These are phyloP conservation scores for Drosophila subobscura DNA, from an alignment of 1,140 invertebrate genomes.

Conservation along the genomic window DNA sequence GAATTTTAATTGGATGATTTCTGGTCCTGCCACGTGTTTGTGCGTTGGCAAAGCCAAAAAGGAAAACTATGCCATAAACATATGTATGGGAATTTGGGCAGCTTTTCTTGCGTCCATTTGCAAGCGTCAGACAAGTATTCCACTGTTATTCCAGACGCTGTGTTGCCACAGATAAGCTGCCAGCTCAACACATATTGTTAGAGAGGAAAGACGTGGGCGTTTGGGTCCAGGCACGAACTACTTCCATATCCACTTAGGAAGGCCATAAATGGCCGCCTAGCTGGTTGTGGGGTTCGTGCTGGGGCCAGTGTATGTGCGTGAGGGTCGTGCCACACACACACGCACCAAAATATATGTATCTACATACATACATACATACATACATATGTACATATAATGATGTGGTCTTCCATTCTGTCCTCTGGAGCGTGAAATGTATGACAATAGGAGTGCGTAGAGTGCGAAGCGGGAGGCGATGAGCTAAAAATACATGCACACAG, in stretches of 20 bases:
- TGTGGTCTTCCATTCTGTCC: conserved; percentile 65
- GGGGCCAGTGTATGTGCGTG: not conserved
- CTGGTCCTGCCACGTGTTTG: conserved; percentile 64
- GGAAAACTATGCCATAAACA: conserved; percentile 48
- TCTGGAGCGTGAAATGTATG: conserved; percentile 78
- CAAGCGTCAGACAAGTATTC: conserved; percentile 61
- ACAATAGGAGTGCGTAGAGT: conserved; percentile 55
- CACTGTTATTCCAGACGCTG: conserved; percentile 53
- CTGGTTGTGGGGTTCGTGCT: conserved; percentile 11
- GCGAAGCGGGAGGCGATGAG: conserved; percentile 27
- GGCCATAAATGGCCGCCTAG: conserved; percentile 40
- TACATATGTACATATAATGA: conserved; percentile 59
- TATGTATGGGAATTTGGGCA: conserved; percentile 49
- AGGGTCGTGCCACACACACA: conserved; percentile 1
- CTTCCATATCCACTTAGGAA: conserved; percentile 46
- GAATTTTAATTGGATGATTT: conserved; percentile 82
- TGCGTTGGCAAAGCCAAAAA: conserved; percentile 33
- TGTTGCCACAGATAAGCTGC: conserved; percentile 66
- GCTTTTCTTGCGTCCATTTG: conserved; percentile 42
- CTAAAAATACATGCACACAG: conserved; percentile 54
- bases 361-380: conserved; percentile 25
- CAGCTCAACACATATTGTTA: conserved; percentile 53
- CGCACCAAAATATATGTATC: too few species aligned
- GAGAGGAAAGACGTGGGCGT: conserved; percentile 23
- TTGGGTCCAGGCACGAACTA: conserved; percentile 48